Conservation (phyloP, 1,140 invertebrate genomes). For the Xylocopa sonorina region DNA sequence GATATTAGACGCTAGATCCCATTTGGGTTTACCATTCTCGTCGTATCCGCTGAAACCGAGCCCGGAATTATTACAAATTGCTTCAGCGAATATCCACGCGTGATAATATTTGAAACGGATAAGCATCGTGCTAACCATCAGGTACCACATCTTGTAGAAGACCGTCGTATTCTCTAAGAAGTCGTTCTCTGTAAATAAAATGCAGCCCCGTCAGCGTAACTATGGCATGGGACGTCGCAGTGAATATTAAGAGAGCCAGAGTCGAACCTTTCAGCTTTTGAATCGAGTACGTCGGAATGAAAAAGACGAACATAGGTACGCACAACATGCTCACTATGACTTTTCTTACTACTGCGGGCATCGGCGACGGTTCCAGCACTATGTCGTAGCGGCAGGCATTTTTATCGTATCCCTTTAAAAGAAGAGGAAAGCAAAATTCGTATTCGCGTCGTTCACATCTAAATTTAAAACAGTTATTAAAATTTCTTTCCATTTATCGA, state of each 20-base stretch:
- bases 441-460: neutral
- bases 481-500: too few relatives aligned
- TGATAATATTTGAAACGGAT: constrained; percentile 97
- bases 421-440: neutral
- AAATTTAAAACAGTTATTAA: too few relatives aligned
- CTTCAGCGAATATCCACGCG: constrained; percentile 97
- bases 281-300: constrained; percentile 86
- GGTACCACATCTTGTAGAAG: constrained; percentile 88
- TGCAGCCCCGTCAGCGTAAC: neutral
- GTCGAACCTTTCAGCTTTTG: constrained; percentile 84
- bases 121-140: constrained; percentile 89
- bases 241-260: constrained; percentile 4
- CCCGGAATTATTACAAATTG: constrained; percentile 96
- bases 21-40: constrained; percentile 86
- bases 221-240: too few relatives aligned
- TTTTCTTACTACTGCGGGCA: constrained; percentile 85
- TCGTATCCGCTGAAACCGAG: constrained; percentile 94
- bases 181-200: constrained; percentile 83
- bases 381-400: constrained; percentile 76
- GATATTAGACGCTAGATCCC: constrained; percentile 96
- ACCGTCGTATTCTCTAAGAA: constrained; percentile 85
- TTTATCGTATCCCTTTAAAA: constrained; percentile 52
- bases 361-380: constrained; percentile 85
- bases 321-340: constrained; percentile 85
- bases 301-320: constrained; percentile 85